These are phyloP conservation scores for Arctia plantaginis DNA, from an alignment of 2,888 invertebrate species.

Conservation along the genomic window DNA sequence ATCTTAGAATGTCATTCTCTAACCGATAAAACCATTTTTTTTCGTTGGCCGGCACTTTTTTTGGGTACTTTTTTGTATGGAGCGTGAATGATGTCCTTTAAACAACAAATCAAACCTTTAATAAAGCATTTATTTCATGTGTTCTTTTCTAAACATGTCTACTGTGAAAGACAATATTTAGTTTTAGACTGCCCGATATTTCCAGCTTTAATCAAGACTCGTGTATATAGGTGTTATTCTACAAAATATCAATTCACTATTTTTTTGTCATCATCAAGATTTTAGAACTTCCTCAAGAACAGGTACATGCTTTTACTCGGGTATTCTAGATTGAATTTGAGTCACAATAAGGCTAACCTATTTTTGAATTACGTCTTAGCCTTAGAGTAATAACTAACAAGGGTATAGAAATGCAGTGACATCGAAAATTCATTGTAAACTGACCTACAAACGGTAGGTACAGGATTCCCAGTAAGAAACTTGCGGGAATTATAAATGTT, in stretches of 20 bases:
- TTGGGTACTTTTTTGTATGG: too few species aligned
- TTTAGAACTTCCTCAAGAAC: background rate
- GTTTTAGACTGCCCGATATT: too few species aligned
- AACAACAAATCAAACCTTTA: too few species aligned
- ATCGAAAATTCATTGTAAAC: slow-evolving; percentile 10
- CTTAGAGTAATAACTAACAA: background rate
- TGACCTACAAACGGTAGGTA: background rate
- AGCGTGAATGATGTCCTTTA: too few species aligned
- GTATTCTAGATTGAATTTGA: background rate
- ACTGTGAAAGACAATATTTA: too few species aligned
- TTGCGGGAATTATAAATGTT: slow-evolving; percentile 10
- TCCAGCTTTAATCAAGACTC: too few species aligned
- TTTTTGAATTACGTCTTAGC: background rate
- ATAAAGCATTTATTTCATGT: too few species aligned
- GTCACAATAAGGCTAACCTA: background rate
- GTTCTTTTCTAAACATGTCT: too few species aligned
- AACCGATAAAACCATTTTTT: too few species aligned
- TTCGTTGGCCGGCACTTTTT: too few species aligned
- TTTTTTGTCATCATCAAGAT: background rate
- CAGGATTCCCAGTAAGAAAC: slow-evolving; percentile 4
- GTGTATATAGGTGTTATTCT: too few species aligned
- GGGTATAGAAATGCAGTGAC: background rate
- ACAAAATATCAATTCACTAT: background rate
- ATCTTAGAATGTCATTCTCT: too few species aligned
- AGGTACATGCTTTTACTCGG: background rate